Base-by-base conservation (phyloP, 2,797 vertebrate species). In the Lacerta viridis region DNA sequence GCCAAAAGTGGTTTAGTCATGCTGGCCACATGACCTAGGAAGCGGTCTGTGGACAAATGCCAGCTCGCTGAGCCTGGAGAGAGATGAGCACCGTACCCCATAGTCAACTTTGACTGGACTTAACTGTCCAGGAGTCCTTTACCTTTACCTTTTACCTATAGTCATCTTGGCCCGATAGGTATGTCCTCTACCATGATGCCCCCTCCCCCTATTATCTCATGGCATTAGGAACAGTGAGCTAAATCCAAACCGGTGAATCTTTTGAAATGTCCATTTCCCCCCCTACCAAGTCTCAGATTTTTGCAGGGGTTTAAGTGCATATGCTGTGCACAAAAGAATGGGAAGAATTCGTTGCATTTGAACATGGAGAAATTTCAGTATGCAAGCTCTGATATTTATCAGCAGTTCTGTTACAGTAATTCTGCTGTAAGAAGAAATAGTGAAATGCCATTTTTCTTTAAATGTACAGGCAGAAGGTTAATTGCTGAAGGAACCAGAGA, bases 391-490 rank as follows among this genome's bases (percentile, higher is more conserved):
- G 59, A 76, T 87, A 83, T 76, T 88, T 88, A 83, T 83, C 71
- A 72, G 80, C 27, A 76, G 17, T 66, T 77, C 59, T 77, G 20
- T 82, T 83, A 77, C 43, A 76, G 79, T 76, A 83, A 87, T 88
- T 79, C 33, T 61, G 6, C 71, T 68, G 13, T 11, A 66, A 59
- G 39, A 83, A 86, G 80, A 83, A 85, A 77, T 86, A 89, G 27
- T 77, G 78, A 86, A 86, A 86, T 71, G 43, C 43, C 46, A 69
- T 86, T 86, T 86, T 89, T 83, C 88, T 82, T 81, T 89, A 83
- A 86, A 77, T 59, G 74, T 43, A 41, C 50, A 69, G 29, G 8
- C 29, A 78, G 84, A 69, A 78, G 59, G 88, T 86, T 86, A 89
- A 89, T 82, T 89, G 41, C 77, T 27, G 25, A 81, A 81, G 69